These are phyloP conservation scores for Fulica atra DNA, from an alignment of 2,113 vertebrate species.

Conservation along the genomic window DNA sequence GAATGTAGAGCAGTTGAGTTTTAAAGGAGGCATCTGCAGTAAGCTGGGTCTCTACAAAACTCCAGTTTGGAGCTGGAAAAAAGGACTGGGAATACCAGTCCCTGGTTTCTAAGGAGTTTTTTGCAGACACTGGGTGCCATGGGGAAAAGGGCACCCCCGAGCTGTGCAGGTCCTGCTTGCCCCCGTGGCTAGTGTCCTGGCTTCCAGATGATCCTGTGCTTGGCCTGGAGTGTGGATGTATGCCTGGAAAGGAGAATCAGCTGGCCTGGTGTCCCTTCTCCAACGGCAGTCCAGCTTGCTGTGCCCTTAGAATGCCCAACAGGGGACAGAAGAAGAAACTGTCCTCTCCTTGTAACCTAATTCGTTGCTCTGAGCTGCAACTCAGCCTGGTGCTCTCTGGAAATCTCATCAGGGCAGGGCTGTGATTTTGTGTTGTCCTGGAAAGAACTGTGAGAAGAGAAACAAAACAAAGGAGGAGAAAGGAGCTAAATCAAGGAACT, in stretches of 20 bases:
- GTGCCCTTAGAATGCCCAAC: background rate
- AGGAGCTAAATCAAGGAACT: background rate
- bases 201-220: background rate
- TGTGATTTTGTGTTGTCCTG: constrained; percentile 1
- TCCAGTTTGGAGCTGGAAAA: background rate
- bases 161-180: background rate
- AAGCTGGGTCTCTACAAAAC: background rate
- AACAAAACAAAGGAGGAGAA: background rate
- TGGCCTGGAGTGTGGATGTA: background rate
- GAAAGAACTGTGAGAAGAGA: background rate
- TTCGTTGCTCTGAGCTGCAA: background rate
- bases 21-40: background rate
- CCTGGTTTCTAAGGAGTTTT: background rate
- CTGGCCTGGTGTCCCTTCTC: background rate
- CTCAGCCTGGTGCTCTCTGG: background rate
- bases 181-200: background rate
- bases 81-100: rapidly evolving
- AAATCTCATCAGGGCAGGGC: background rate
- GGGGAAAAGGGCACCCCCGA: background rate
- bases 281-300: background rate
- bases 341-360: background rate
- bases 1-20: background rate
- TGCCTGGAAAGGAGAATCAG: background rate
- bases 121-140: background rate
- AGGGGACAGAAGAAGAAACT: background rate